These are phyloP conservation scores for Melierax canorus DNA, from an alignment of 2,113 vertebrate genomes.

Conservation along the genomic window DNA sequence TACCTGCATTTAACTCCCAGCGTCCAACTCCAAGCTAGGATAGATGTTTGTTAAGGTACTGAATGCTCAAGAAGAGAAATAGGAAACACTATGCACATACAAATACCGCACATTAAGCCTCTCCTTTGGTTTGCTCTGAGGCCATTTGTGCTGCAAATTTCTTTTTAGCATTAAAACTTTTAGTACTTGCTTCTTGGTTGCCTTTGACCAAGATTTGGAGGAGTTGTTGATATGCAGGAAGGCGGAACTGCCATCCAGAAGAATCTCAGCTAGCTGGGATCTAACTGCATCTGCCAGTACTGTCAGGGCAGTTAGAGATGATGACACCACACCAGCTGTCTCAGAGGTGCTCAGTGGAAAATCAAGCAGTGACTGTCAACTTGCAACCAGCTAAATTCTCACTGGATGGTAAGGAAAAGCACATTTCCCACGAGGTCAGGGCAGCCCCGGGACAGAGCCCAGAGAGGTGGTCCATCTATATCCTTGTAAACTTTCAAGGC, in stretches of 20 bases:
- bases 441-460: neutral
- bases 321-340: neutral
- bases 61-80: neutral
- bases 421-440: accelerated
- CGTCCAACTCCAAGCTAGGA: neutral
- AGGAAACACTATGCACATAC: neutral
- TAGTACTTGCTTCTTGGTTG: neutral
- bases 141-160: neutral
- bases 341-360: neutral
- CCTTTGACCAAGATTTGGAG: neutral
- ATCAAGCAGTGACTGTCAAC: neutral
- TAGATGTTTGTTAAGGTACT: neutral
- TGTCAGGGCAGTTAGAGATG: neutral
- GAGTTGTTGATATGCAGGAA: neutral
- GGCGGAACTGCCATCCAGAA: neutral
- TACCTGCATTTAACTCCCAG: neutral
- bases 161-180: neutral
- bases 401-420: neutral
- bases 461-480: neutral
- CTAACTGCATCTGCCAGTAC: neutral
- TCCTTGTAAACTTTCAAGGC: neutral
- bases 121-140: neutral
- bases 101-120: neutral
- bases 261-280: neutral
- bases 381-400: neutral